Evolutionary conservation across 1,140 invertebrate species (phyloP).

Genomic region (Zaprionus tsacasi): DNA sequence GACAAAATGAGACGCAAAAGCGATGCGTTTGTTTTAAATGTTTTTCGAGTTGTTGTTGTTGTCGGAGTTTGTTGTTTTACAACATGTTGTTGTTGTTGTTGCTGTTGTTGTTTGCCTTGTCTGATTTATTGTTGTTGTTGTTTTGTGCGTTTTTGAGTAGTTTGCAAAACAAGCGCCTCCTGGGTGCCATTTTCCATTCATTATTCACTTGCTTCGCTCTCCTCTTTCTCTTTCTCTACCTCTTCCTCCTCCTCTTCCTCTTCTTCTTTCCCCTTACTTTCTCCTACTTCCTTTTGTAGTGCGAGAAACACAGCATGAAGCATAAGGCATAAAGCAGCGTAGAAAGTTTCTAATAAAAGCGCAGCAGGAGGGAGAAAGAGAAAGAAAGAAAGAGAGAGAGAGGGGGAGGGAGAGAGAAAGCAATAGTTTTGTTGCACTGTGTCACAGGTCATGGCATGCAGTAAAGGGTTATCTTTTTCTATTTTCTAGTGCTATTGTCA

Average conservation of each 20-base stretch:
- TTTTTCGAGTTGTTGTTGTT: neutral
- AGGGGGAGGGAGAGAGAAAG: neutral
- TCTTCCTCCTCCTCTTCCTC: too few species aligned
- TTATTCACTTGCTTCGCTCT: slow-evolving; percentile 49
- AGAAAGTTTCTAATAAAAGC: slow-evolving; percentile 2
- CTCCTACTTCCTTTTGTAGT: slow-evolving; percentile 17
- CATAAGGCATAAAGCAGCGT: neutral
- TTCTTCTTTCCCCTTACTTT: too few species aligned
- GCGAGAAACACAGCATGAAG: slow-evolving; percentile 1
- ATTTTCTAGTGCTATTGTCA: neutral
- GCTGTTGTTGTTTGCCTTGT: neutral
- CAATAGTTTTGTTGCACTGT: neutral
- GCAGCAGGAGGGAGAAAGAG: neutral
- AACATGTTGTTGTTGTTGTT: neutral
- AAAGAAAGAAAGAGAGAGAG: neutral
- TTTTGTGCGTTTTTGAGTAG: slow-evolving; percentile 13
- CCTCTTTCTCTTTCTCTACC: too few species aligned
- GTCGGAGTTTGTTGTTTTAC: neutral
- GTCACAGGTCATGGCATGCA: neutral
- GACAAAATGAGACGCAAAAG: neutral
- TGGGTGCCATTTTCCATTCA: slow-evolving; percentile 70
- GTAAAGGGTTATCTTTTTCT: neutral
- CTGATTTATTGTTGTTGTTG: slow-evolving; percentile 1
- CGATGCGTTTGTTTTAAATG: slow-evolving; percentile 15
- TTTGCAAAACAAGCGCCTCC: slow-evolving; percentile 50